Evolutionary conservation across 2,113 vertebrate species (phyloP).

Genomic region (Hypomesus transpacificus): DNA sequence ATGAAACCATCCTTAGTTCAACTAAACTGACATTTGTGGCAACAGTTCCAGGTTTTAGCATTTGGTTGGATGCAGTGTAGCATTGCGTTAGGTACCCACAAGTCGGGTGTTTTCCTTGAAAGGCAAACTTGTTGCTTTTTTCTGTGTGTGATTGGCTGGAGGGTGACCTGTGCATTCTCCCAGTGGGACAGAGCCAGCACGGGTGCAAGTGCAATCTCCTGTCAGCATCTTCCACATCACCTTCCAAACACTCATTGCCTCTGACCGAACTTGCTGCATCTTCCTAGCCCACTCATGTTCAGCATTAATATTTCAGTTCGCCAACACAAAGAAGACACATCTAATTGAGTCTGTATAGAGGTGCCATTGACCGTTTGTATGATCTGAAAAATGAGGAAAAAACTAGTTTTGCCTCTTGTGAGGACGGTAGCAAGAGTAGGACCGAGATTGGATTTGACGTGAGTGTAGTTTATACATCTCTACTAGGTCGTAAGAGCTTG

Average conservation of each 20-base stretch:
- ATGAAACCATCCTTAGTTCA: too few species aligned
- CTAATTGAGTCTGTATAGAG: background rate
- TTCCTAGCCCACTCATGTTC: background rate
- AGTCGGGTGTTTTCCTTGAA: background rate
- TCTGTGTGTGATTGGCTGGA: background rate
- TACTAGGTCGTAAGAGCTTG: too few species aligned
- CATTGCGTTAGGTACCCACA: background rate
- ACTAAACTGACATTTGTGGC: too few species aligned
- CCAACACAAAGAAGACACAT: background rate
- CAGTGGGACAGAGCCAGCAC: background rate
- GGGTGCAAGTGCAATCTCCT: background rate
- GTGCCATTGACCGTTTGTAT: background rate
- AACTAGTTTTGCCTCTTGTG: background rate
- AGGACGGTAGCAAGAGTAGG: background rate
- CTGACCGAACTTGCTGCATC: background rate
- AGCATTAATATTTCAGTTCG: background rate
- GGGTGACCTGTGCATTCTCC: background rate
- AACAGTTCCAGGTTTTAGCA: too few species aligned
- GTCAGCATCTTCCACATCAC: background rate
- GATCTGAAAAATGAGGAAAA: background rate
- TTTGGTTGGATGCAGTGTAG: background rate
- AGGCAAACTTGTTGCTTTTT: background rate
- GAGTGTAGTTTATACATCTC: background rate
- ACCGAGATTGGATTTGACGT: background rate
- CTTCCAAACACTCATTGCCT: background rate